Conservation (phyloP, 1,140 invertebrate species). For the Leptopilina clavipes region DNA sequence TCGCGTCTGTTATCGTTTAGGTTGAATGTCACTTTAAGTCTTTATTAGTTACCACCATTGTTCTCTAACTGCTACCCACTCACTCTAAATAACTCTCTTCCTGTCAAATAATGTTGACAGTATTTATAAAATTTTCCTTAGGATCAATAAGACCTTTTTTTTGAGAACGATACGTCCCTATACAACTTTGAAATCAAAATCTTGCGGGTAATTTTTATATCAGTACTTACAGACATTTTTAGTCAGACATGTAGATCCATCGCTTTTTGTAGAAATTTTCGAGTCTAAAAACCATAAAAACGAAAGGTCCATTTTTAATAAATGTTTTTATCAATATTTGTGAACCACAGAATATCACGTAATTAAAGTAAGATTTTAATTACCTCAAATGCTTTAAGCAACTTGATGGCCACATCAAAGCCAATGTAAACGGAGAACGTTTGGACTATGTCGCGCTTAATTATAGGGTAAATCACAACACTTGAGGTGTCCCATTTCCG, state of each 20-base stretch:
- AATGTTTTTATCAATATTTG: background rate
- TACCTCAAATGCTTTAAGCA: background rate
- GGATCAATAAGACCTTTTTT: too few species aligned
- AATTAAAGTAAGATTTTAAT: slow-evolving; percentile 1
- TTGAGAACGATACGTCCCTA: too few species aligned
- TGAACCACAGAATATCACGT: background rate
- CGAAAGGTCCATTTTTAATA: background rate
- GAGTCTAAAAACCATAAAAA: background rate
- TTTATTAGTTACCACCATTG: slow-evolving; percentile 21
- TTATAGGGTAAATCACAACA: slow-evolving; percentile 20
- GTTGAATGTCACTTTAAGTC: slow-evolving; percentile 4
- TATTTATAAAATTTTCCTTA: too few species aligned
- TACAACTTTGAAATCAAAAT: too few species aligned
- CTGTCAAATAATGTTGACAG: background rate
- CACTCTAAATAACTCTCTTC: background rate
- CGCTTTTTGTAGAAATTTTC: too few species aligned
- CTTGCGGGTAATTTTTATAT: too few species aligned
- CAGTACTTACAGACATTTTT: too few species aligned
- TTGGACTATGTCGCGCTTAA: background rate
- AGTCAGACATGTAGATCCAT: too few species aligned
- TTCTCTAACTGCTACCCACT: background rate
- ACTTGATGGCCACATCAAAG: slow-evolving; percentile 4
- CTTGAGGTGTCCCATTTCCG: background rate
- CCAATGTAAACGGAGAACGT: background rate
- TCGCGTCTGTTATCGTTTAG: slow-evolving; percentile 32